phyloP scores from a whole-genome alignment of 2,113 vertebrate species.

The Bujurquina vittata region DNA sequence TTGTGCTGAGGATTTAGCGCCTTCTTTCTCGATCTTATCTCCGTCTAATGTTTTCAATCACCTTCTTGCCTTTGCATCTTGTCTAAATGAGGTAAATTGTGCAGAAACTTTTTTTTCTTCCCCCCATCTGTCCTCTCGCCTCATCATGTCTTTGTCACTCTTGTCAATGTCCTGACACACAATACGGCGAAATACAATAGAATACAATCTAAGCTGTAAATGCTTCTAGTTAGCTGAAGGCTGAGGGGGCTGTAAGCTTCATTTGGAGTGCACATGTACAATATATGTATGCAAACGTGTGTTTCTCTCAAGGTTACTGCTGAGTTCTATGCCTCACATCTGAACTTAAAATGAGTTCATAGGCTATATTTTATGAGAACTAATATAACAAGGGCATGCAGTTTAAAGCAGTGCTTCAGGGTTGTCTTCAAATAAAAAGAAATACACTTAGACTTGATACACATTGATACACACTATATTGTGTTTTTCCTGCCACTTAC shows the following conservation, averaged over 20 bases:
- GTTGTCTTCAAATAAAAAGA: neutral
- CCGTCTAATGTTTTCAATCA: conserved; percentile 13
- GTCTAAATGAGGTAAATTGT: conserved; percentile 72
- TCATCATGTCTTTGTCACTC: conserved; percentile 52
- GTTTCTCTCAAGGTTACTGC: conserved; percentile 16
- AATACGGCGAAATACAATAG: conserved; percentile 46
- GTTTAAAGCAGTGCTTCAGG: neutral
- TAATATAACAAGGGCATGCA: neutral
- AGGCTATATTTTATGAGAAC: neutral
- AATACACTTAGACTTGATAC: neutral
- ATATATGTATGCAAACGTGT: neutral
- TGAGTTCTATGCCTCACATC: neutral
- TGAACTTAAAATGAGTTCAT: neutral
- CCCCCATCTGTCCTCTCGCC: conserved; percentile 48
- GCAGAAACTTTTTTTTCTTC: conserved; percentile 68
- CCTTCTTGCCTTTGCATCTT: conserved; percentile 41
- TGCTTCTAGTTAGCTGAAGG: conserved; percentile 27
- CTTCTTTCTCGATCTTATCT: neutral
- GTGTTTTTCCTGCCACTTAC: too few species aligned
- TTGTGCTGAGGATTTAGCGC: neutral
- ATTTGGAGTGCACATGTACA: conserved; percentile 8
- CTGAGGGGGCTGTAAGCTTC: conserved; percentile 16
- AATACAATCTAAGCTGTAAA: conserved; percentile 38
- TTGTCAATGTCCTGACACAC: conserved; percentile 48
- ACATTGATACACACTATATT: neutral